A percentile compares a stretch with the other conserved stretches of the same genome.
Evolutionary conservation across 2,113 vertebrate species (phyloP).

Genomic region (Vidua macroura): DNA sequence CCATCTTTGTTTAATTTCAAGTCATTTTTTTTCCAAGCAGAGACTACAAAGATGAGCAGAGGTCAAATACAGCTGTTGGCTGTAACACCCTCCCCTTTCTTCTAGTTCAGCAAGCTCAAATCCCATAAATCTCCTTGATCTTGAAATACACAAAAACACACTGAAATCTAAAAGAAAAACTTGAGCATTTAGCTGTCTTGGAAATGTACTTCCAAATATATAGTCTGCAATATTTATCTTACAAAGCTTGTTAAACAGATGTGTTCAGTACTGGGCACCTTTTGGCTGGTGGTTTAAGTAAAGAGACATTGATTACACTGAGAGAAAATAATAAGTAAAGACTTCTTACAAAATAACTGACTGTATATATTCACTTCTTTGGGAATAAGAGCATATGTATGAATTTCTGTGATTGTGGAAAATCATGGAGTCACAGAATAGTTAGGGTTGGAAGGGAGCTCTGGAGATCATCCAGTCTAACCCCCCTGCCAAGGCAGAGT

Average conservation of each 20-base stretch:
- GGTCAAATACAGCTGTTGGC: constrained; percentile 47
- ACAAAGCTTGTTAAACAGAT: constrained; percentile 30
- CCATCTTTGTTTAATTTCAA: constrained; percentile 18
- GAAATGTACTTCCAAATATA: constrained; percentile 27
- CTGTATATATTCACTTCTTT: not conserved
- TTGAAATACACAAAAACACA: constrained; percentile 23
- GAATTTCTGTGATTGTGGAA: not conserved
- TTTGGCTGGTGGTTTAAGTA: constrained; percentile 6
- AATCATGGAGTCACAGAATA: not conserved
- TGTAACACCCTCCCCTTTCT: not conserved
- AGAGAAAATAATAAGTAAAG: not conserved
- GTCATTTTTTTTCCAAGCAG: not conserved
- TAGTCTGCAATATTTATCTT: constrained; percentile 3
- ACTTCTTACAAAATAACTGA: not conserved
- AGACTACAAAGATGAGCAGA: constrained; percentile 1
- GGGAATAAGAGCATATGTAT: not conserved
- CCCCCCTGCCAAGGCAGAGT: not conserved
- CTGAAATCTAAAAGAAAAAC: constrained; percentile 19
- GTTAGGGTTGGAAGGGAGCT: not conserved
- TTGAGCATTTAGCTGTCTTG: constrained; percentile 5
- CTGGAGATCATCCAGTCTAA: not conserved
- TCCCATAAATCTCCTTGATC: constrained; percentile 18
- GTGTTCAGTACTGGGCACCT: not conserved
- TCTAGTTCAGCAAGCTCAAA: not conserved
- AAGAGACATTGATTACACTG: not conserved